Evolutionary conservation across 2,888 invertebrate species (phyloP).

Genomic region (Calliphora vomitoria): DNA sequence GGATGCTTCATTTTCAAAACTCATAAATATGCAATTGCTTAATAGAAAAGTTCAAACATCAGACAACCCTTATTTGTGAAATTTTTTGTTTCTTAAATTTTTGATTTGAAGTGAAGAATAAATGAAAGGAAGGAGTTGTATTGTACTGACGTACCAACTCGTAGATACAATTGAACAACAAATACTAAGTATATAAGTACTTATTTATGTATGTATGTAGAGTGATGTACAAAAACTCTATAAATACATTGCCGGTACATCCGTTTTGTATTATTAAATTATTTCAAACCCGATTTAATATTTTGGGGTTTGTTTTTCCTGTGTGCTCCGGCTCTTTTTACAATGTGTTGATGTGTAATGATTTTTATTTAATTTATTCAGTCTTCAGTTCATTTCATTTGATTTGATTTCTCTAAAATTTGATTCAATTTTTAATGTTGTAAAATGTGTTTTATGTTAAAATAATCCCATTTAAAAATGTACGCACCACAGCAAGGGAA

Average conservation of each 20-base stretch:
- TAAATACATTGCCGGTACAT: slow-evolving; percentile 46
- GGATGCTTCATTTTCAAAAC: slow-evolving; percentile 46
- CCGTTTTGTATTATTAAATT: slow-evolving; percentile 69
- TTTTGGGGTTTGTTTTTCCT: slow-evolving; percentile 58
- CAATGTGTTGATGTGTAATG: slow-evolving; percentile 65
- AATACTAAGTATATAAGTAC: background rate
- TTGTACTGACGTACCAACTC: background rate
- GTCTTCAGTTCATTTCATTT: slow-evolving; percentile 61
- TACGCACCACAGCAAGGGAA: background rate
- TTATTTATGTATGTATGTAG: background rate
- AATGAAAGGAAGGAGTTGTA: slow-evolving; percentile 25
- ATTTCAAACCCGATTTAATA: slow-evolving; percentile 70
- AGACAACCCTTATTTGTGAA: slow-evolving; percentile 68
- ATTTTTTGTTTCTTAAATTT: slow-evolving; percentile 1
- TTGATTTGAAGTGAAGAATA: slow-evolving; percentile 15
- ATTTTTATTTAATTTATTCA: slow-evolving; percentile 73
- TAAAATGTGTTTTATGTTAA: slow-evolving; percentile 48
- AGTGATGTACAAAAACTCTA: slow-evolving; percentile 17
- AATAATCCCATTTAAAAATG: slow-evolving; percentile 36
- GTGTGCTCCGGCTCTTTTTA: background rate
- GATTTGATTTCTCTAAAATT: slow-evolving; percentile 63
- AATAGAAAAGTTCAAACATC: slow-evolving; percentile 74
- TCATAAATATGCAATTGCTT: slow-evolving; percentile 75
- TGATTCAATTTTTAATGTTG: slow-evolving; percentile 57
- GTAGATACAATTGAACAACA: slow-evolving; percentile 5